Percentiles rank a stretch among this genome's conserved stretches.
Conservation (phyloP, 2,888 invertebrate genomes). For the Tetranychus piercei region DNA sequence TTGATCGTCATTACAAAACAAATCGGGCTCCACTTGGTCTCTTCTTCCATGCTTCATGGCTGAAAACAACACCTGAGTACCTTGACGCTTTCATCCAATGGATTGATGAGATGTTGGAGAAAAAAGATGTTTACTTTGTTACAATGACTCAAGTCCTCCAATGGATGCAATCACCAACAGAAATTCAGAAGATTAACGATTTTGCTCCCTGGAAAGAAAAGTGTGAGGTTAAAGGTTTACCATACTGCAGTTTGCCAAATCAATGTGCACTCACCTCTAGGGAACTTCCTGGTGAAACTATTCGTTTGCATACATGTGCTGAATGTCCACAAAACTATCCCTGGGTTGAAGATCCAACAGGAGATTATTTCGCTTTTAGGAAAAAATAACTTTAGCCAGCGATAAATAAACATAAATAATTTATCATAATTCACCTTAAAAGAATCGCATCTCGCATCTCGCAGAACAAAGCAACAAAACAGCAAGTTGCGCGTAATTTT, state of each 20-base stretch:
- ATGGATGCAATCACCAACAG: constrained; percentile 89
- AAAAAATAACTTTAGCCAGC: constrained; percentile 13
- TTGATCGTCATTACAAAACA: constrained; percentile 75
- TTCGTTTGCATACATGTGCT: constrained; percentile 82
- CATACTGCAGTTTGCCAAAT: constrained; percentile 76
- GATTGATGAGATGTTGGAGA: constrained; percentile 72
- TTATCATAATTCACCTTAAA: no score
- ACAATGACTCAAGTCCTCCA: constrained; percentile 74
- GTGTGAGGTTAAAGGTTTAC: constrained; percentile 80
- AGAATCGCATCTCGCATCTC: no score
- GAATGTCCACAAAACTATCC: constrained; percentile 89
- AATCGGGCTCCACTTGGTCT: constrained; percentile 68
- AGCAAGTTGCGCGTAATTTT: no score
- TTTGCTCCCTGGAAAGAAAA: constrained; percentile 91
- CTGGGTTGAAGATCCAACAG: constrained; percentile 82
- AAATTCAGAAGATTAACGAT: constrained; percentile 61
- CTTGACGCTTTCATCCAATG: constrained; percentile 70
- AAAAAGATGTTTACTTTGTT: constrained; percentile 79
- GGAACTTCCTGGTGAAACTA: constrained; percentile 73
- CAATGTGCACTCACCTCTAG: constrained; percentile 65
- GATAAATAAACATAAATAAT: no score
- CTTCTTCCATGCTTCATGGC: constrained; percentile 85
- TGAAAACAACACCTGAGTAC: constrained; percentile 74
- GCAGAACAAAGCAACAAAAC: no score
- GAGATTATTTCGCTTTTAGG: constrained; percentile 40